Base-by-base conservation (phyloP, 1,140 invertebrate genomes). In the Probaryconus sp. region DNA sequence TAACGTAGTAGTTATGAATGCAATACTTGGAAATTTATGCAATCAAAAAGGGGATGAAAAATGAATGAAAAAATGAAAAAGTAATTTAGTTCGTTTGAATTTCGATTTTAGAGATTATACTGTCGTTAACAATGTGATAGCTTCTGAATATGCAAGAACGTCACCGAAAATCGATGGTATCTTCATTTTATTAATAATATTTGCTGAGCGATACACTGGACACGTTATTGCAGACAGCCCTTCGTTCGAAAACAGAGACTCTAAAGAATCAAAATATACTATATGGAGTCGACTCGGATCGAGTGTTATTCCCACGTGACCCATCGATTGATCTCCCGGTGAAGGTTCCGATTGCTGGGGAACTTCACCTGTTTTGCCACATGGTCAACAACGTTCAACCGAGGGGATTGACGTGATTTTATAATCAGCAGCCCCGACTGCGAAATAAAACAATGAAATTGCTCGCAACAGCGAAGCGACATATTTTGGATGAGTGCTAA, bases 171-270 rank as follows among this genome's bases (percentile, higher is more conserved):
- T n/a, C n/a, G n/a, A n/a, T n/a, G n/a, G n/a, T n/a, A n/a, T n/a
- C n/a, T n/a, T n/a, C n/a, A n/a, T n/a, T n/a, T n/a, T n/a, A n/a
- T n/a, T n/a, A n/a, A 56, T 33, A 33, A 56, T 42, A n/a, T 30
- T 30, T 26, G 24, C 4, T 14, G 30, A 37, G 38, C 35, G 0
- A 26, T 24, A 24, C 3, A 24, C 21, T 3, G 21, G 7, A 24
- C 21, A 74, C 68, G 79, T 81, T 78, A 81, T 80, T 71, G 76
- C 47, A 70, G 65, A 56, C 69, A 79, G 74, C 64, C 79, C 77
- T 81, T 79, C 77, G 77, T 80, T 53, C 76, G 40, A 38, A 48
- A 60, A 37, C 42, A 38, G 14, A 26, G 55, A 60, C 10, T 17
- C 30, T 14, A 48, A 60, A 60, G 43, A 56, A 31, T 56, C 60